Percentiles rank a stretch among this genome's conserved stretches.
Evolutionary conservation across 2,888 invertebrate species (phyloP).

Genomic region (Thera obeliscata): DNA sequence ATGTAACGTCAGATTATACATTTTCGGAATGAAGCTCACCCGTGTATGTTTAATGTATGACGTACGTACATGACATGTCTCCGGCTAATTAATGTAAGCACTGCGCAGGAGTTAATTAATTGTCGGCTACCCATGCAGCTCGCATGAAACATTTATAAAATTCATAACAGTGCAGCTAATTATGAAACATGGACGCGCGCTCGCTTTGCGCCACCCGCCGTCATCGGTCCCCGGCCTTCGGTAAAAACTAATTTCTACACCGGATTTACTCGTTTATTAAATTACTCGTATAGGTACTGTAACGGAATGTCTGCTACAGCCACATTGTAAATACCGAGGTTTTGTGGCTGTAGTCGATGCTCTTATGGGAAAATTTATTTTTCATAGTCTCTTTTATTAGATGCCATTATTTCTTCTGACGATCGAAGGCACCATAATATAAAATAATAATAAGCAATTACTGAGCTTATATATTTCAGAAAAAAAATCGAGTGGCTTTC

Average conservation of each 20-base stretch:
- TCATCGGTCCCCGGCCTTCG: conserved; percentile 52
- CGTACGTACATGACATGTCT: conserved; percentile 70
- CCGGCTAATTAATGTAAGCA: conserved; percentile 79
- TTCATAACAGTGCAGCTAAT: conserved; percentile 79
- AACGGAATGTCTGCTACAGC: conserved; percentile 43
- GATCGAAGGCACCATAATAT: neutral
- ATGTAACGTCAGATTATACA: conserved; percentile 61
- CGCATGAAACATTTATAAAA: conserved; percentile 82
- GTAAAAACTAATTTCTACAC: conserved; percentile 68
- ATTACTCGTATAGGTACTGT: conserved; percentile 53
- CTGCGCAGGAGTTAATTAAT: conserved; percentile 78
- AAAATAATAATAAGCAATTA: neutral
- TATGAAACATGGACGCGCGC: conserved; percentile 72
- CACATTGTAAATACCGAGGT: conserved; percentile 44
- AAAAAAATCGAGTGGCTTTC: too few relatives aligned
- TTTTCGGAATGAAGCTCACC: conserved; percentile 56
- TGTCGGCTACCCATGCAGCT: conserved; percentile 72
- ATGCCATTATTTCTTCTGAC: conserved; percentile 15
- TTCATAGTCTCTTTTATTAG: conserved; percentile 33
- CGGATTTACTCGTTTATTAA: conserved; percentile 60
- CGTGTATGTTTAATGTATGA: conserved; percentile 72
- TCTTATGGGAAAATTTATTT: conserved; percentile 34
- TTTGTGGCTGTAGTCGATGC: conserved; percentile 37
- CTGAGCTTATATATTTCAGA: too few relatives aligned
- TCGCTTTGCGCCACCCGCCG: conserved; percentile 76